Conservation (phyloP, 2,797 vertebrate species). For the Diplodus sargus region DNA sequence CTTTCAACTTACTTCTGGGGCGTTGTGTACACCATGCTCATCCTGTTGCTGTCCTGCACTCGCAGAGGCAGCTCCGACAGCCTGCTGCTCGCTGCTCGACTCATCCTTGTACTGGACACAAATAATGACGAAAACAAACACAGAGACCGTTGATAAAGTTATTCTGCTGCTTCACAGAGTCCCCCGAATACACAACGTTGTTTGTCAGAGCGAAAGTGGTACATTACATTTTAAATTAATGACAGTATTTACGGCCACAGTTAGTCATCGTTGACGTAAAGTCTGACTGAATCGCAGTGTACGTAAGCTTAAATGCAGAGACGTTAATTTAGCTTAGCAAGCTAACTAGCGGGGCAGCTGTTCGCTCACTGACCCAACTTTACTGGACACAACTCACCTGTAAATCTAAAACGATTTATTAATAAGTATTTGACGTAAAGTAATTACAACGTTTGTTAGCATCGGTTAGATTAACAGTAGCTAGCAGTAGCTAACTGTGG, state of each 20-base stretch:
- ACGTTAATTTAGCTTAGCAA: background rate
- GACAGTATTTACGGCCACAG: accelerated
- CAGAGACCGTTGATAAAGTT: background rate
- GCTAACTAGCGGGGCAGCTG: background rate
- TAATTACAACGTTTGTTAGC: background rate
- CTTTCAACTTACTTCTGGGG: slow-evolving; percentile 87
- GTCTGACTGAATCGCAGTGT: too few species aligned
- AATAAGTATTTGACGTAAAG: accelerated
- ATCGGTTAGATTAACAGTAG: slow-evolving; percentile 4
- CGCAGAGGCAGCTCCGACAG: slow-evolving; percentile 89
- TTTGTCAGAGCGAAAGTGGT: accelerated
- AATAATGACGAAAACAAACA: background rate
- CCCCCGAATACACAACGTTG: accelerated
- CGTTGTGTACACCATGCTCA: slow-evolving; percentile 87
- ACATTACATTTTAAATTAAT: background rate
- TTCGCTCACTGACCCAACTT: background rate
- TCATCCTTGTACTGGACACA: slow-evolving; percentile 74
- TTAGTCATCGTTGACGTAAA: background rate
- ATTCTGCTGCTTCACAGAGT: background rate
- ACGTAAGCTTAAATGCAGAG: too few species aligned
- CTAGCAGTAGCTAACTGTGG: background rate
- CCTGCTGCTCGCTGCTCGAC: slow-evolving; percentile 80
- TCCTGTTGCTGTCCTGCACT: slow-evolving; percentile 90
- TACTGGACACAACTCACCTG: background rate
- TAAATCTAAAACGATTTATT: background rate